A percentile compares a stretch with the other conserved stretches of the same genome.
phyloP scores from a whole-genome alignment of 2,797 vertebrate genomes.

The Hippoglossus hippoglossus region DNA sequence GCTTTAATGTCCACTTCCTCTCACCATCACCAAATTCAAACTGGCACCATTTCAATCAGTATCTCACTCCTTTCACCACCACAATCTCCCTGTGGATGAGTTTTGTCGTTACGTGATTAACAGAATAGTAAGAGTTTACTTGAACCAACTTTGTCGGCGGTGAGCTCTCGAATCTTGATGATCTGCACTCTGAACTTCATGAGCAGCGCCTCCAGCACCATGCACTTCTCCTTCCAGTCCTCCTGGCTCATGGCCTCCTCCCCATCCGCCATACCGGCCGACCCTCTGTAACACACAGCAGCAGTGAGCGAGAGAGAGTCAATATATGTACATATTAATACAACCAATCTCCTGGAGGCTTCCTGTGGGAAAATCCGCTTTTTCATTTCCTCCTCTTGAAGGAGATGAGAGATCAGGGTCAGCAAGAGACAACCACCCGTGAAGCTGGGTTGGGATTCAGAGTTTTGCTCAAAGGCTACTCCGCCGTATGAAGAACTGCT shows the following conservation, averaged over 20 bases:
- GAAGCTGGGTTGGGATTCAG: background rate
- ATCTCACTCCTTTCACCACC: background rate
- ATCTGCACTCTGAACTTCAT: conserved; percentile 97
- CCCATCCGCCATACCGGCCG: conserved; percentile 88
- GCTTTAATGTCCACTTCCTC: background rate
- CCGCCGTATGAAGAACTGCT: background rate
- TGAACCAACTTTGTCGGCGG: conserved; percentile 93
- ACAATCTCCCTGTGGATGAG: background rate
- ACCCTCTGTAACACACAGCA: conserved; percentile 38
- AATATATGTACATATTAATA: background rate
- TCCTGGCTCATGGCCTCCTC: conserved; percentile 86
- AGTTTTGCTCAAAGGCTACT: background rate
- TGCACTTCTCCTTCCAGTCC: conserved; percentile 96
- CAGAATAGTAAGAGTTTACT: background rate
- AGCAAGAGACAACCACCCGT: background rate
- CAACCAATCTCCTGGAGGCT: background rate
- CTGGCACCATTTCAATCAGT: background rate
- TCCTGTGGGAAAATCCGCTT: conserved; percentile 7
- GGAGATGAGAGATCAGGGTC: conserved; percentile 8
- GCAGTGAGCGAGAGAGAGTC: conserved; percentile 2
- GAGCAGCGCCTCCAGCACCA: conserved; percentile 93
- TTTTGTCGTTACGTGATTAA: background rate
- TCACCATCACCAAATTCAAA: background rate
- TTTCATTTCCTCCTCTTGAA: conserved; percentile 6
- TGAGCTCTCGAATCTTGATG: conserved; percentile 94